Conservation (phyloP, 2,797 vertebrate species). For the Dendrocincla fuliginosa region DNA sequence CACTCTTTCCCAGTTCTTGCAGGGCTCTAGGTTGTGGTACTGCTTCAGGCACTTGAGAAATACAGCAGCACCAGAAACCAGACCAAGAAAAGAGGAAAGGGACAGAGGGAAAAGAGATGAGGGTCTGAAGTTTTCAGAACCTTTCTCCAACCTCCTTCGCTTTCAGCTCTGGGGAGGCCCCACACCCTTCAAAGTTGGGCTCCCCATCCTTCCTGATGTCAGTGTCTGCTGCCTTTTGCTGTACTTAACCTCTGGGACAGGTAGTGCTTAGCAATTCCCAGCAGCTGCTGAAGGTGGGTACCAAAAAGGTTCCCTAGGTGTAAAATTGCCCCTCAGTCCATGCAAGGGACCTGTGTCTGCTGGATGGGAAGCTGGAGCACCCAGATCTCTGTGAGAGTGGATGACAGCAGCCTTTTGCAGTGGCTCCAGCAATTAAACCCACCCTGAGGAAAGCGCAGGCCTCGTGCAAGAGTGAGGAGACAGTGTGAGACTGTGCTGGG, state of each 20-base stretch:
- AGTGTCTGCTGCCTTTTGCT: not conserved
- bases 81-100: not conserved
- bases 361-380: not conserved
- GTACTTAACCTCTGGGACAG: not conserved
- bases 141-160: not conserved
- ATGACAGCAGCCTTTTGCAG: not conserved
- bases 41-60: not conserved
- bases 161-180: not conserved
- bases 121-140: not conserved
- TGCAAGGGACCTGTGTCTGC: not conserved
- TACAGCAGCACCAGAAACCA: not conserved
- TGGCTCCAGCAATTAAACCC: not conserved
- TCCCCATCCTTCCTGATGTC: not conserved
- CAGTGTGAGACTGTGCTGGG: conserved; percentile 36
- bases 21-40: not conserved
- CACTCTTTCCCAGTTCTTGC: not conserved
- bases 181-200: not conserved
- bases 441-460: not conserved
- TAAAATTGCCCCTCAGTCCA: not conserved
- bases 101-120: not conserved
- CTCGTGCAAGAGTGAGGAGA: not conserved
- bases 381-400: not conserved
- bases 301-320: accelerated
- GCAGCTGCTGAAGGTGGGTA: not conserved
- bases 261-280: not conserved